Percentiles rank a stretch among this genome's conserved stretches.
phyloP scores from a whole-genome alignment of 2,888 invertebrate species.

The Aproaerema taeniolella region DNA sequence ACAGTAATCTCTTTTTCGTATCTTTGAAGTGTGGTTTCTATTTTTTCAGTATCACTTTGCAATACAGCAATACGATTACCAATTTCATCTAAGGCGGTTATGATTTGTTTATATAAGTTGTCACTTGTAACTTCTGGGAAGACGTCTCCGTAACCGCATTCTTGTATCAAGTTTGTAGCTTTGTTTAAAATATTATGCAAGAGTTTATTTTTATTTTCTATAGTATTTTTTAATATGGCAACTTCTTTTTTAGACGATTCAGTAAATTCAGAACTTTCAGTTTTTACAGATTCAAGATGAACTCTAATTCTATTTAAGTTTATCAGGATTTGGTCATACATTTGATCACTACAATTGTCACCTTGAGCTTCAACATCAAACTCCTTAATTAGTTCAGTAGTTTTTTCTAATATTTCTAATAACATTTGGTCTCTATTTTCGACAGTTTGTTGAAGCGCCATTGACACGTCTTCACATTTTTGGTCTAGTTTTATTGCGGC shows the following conservation, averaged over 20 bases:
- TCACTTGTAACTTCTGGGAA: constrained; percentile 19
- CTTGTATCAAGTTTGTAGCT: constrained; percentile 25
- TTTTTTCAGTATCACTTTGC: constrained; percentile 10
- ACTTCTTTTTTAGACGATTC: too few relatives aligned
- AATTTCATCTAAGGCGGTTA: constrained; percentile 38
- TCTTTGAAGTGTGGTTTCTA: constrained; percentile 26
- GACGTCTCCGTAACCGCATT: constrained; percentile 4
- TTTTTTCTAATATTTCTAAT: constrained; percentile 4
- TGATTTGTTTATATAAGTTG: constrained; percentile 29
- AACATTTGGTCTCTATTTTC: constrained; percentile 2
- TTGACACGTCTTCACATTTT: constrained; percentile 5
- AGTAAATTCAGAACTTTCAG: too few relatives aligned
- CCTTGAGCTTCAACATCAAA: neutral
- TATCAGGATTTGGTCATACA: too few relatives aligned
- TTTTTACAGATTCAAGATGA: too few relatives aligned
- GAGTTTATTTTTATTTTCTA: constrained; percentile 26
- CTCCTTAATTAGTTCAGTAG: constrained; percentile 15
- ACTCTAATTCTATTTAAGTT: too few relatives aligned
- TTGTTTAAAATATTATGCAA: constrained; percentile 33
- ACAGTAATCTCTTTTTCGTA: constrained; percentile 37
- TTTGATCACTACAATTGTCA: neutral
- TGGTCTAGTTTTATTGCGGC: constrained; percentile 3
- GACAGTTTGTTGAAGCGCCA: neutral
- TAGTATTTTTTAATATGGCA: constrained; percentile 18
- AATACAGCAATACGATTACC: constrained; percentile 2